Conservation (phyloP, 2,888 invertebrate genomes). For the Drosophila nigricruria region DNA sequence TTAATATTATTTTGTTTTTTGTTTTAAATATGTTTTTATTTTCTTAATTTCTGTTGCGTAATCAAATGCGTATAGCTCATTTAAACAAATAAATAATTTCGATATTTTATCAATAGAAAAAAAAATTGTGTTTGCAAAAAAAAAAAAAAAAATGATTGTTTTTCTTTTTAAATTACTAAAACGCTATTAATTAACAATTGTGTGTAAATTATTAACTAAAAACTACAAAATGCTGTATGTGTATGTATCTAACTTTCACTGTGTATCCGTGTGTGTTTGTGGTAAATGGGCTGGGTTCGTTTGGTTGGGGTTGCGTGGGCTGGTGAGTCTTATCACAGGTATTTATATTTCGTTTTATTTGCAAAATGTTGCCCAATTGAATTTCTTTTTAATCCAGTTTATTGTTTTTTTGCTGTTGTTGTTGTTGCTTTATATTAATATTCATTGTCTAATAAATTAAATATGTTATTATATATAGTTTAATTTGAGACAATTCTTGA, state of each 20-base stretch:
- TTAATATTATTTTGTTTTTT: constrained; percentile 7
- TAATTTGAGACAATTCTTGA: constrained; percentile 65
- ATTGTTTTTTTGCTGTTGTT: not conserved
- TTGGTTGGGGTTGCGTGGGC: constrained; percentile 1
- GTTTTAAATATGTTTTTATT: constrained; percentile 24
- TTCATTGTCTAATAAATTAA: not conserved
- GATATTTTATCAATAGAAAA: constrained; percentile 49
- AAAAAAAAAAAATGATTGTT: constrained; percentile 31
- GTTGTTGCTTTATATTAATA: constrained; percentile 32
- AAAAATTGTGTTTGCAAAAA: constrained; percentile 37
- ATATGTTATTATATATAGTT: constrained; percentile 41
- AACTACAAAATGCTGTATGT: constrained; percentile 43
- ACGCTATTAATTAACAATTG: constrained; percentile 55
- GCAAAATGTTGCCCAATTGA: constrained; percentile 7
- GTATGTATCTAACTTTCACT: constrained; percentile 6
- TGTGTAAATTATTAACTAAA: constrained; percentile 62
- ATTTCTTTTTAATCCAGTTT: constrained; percentile 16
- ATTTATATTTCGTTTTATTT: constrained; percentile 15
- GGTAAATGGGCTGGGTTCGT: constrained; percentile 2
- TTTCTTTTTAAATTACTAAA: constrained; percentile 39
- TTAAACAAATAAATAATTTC: constrained; percentile 63
- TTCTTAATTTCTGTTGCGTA: constrained; percentile 6
- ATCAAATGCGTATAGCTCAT: constrained; percentile 25
- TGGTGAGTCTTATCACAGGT: constrained; percentile 69
- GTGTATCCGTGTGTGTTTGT: constrained; percentile 3